phyloP scores from a whole-genome alignment of 2,797 vertebrate species.

The Lophius americanus region DNA sequence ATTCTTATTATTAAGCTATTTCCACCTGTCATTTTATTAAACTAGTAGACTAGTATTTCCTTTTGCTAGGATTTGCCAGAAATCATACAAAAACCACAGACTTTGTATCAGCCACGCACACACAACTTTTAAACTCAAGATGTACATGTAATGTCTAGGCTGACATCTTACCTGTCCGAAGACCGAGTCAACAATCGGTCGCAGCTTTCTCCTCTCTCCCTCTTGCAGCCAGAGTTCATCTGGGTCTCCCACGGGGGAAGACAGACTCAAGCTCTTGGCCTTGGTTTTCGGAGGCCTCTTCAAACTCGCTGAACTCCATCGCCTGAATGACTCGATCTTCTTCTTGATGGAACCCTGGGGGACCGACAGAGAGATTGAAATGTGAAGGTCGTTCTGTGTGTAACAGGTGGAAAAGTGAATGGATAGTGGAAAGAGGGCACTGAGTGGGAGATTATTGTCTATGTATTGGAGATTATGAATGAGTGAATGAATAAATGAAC shows the following conservation, averaged over 20 bases:
- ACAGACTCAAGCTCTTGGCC: slow-evolving; percentile 77
- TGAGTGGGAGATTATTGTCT: neutral
- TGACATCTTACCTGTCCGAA: slow-evolving; percentile 81
- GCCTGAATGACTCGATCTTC: slow-evolving; percentile 80
- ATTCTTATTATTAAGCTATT: no score
- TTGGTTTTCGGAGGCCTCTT: slow-evolving; percentile 77
- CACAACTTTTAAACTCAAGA: neutral
- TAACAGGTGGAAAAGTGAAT: neutral
- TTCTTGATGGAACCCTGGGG: slow-evolving; percentile 83
- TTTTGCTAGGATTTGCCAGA: neutral
- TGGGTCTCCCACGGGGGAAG: slow-evolving; percentile 64
- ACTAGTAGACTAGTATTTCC: neutral
- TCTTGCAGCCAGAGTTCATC: slow-evolving; percentile 64
- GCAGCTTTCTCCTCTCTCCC: slow-evolving; percentile 70
- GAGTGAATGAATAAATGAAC: no score
- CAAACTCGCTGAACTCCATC: slow-evolving; percentile 82
- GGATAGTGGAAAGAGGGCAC: neutral
- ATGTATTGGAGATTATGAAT: neutral
- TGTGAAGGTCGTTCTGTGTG: neutral
- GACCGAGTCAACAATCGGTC: slow-evolving; percentile 82
- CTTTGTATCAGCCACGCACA: neutral
- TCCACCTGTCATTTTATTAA: no score
- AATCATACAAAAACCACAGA: neutral
- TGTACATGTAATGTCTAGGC: neutral
- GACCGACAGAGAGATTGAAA: neutral